phyloP scores from a whole-genome alignment of 2,888 invertebrate genomes.

The Julus scandinavius region DNA sequence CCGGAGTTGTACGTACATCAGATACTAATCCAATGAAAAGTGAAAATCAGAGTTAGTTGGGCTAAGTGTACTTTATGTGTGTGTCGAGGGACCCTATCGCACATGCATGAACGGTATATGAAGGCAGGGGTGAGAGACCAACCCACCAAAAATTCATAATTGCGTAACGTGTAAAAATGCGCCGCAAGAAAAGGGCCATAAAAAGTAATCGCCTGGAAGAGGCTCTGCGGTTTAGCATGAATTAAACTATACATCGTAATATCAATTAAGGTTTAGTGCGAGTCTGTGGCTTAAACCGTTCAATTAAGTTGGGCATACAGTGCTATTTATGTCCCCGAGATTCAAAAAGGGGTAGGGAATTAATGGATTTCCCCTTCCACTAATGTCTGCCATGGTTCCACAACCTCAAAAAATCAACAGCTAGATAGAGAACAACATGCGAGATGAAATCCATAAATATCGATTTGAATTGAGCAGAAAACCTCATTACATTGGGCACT shows the following conservation, averaged over 20 bases:
- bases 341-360: slow-evolving; percentile 13
- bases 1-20: not conserved
- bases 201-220: slow-evolving; percentile 45
- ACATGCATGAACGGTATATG: not conserved
- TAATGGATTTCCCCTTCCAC: slow-evolving; percentile 20
- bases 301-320: slow-evolving; percentile 38
- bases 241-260: slow-evolving; percentile 44
- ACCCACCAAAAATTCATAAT: not conserved
- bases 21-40: slow-evolving; percentile 43
- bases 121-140: slow-evolving; percentile 13
- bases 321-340: slow-evolving; percentile 7
- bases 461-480: not conserved
- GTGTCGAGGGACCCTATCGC: not conserved
- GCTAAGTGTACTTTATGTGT: slow-evolving; percentile 24
- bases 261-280: slow-evolving; percentile 36
- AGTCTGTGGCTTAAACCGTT: slow-evolving; percentile 43
- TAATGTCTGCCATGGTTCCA: not conserved
- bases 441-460: slow-evolving; percentile 40
- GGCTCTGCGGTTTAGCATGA: slow-evolving; percentile 31
- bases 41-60: slow-evolving; percentile 49
- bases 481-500: not conserved
- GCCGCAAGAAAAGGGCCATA: not conserved
- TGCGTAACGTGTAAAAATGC: slow-evolving; percentile 39
- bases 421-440: slow-evolving; percentile 35
- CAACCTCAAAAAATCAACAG: slow-evolving; percentile 32